Conservation (phyloP, 92 coral and sea anemone genomes). For the Zoanthus solanderi region DNA sequence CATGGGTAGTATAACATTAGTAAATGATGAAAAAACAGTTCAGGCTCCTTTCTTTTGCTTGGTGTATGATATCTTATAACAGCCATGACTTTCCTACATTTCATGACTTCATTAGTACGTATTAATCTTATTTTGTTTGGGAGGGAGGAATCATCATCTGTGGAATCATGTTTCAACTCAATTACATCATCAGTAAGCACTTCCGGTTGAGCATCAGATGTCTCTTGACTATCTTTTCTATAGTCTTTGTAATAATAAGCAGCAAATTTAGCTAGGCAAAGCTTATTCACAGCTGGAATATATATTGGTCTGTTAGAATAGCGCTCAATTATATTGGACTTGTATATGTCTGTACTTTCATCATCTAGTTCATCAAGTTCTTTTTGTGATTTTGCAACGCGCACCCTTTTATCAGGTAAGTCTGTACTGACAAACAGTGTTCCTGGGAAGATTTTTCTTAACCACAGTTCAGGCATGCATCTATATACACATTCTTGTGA, state of each 20-base stretch:
- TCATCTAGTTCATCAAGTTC: constrained; percentile 74
- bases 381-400: constrained; percentile 66
- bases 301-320: constrained; percentile 55
- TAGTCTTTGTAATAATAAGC: constrained; percentile 74
- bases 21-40: constrained; percentile 66
- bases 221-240: constrained; percentile 45
- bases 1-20: constrained; percentile 59
- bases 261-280: constrained; percentile 72
- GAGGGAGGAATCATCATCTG: constrained; percentile 26
- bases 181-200: constrained; percentile 52
- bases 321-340: constrained; percentile 66
- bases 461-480: constrained; percentile 77
- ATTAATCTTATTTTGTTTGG: constrained; percentile 60
- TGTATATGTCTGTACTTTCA: constrained; percentile 67
- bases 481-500: constrained; percentile 77
- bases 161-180: constrained; percentile 21
- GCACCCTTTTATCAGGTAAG: constrained; percentile 69
- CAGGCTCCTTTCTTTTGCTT: constrained; percentile 63
- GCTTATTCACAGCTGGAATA: constrained; percentile 42
- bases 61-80: constrained; percentile 64
- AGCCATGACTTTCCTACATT: constrained; percentile 58
- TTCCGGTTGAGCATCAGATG: constrained; percentile 70
- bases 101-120: constrained; percentile 60
- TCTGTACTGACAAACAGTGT: constrained; percentile 71
- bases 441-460: constrained; percentile 72